phyloP scores from a whole-genome alignment of 2,888 invertebrate species.

The Plutella xylostella region DNA sequence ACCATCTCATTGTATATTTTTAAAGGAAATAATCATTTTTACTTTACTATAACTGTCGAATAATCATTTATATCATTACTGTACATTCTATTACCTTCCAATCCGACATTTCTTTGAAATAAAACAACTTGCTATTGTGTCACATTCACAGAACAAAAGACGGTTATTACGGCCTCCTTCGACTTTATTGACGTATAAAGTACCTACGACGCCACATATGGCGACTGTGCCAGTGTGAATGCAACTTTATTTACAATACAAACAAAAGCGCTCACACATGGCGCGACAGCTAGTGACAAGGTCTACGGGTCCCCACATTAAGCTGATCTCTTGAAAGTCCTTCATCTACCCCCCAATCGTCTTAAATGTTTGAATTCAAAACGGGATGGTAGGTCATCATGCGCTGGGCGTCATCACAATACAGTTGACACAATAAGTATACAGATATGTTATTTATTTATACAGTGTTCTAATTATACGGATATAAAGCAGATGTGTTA shows the following conservation, averaged over 20 bases:
- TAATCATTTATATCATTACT: too few species aligned
- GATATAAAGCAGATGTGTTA: conserved; percentile 1
- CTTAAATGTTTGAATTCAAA: background rate
- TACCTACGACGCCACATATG: conserved; percentile 30
- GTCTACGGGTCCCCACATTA: conserved; percentile 30
- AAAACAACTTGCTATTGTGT: too few species aligned
- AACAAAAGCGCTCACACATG: conserved; percentile 62
- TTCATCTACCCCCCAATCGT: background rate
- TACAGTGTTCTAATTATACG: conserved; percentile 14
- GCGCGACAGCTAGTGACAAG: conserved; percentile 58
- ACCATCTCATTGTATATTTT: too few species aligned
- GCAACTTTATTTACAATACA: conserved; percentile 53
- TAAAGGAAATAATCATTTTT: too few species aligned
- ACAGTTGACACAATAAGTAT: conserved; percentile 49
- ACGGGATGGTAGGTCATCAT: conserved; percentile 20
- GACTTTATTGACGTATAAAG: too few species aligned
- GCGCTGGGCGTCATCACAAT: conserved; percentile 28
- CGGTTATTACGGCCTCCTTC: too few species aligned
- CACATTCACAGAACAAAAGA: too few species aligned
- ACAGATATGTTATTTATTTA: conserved; percentile 50
- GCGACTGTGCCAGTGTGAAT: conserved; percentile 30
- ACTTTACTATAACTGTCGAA: too few species aligned
- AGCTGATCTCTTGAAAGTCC: conserved; percentile 18
- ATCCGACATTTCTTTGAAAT: too few species aligned
- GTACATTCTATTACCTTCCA: too few species aligned